These are phyloP conservation scores for Podotricha telesiphe DNA, from an alignment of 2,888 invertebrate species.

Conservation along the genomic window DNA sequence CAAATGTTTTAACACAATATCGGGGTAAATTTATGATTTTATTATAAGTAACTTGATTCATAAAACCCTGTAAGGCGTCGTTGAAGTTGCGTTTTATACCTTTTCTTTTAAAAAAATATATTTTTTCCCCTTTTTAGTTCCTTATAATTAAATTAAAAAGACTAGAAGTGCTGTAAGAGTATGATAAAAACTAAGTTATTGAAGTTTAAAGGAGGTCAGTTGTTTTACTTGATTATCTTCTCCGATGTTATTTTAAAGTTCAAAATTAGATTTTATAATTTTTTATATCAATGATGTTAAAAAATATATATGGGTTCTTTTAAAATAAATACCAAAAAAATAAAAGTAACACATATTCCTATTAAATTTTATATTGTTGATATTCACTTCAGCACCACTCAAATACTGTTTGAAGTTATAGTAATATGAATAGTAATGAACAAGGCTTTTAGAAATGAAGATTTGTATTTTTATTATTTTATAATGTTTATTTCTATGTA, in stretches of 20 bases:
- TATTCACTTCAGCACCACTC: no score
- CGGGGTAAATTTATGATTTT: background rate
- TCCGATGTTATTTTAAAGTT: background rate
- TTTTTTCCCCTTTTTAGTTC: constrained; percentile 4
- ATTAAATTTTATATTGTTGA: no score
- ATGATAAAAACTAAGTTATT: constrained; percentile 29
- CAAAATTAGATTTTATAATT: background rate
- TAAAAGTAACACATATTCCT: no score
- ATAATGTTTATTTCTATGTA: no score
- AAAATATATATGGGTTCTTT: background rate
- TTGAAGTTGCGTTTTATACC: background rate
- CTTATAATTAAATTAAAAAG: constrained; percentile 30
- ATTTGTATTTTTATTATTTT: no score
- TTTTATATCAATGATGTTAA: background rate
- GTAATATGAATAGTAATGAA: no score
- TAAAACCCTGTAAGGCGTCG: background rate
- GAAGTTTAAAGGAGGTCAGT: constrained; percentile 27
- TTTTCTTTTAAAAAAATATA: constrained; percentile 10
- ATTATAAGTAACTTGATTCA: background rate
- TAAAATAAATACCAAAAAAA: no score
- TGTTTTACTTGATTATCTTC: constrained; percentile 28
- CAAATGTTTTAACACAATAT: background rate
- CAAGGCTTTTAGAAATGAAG: no score
- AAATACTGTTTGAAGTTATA: no score
- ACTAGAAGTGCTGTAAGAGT: constrained; percentile 25